Evolutionary conservation across 2,888 invertebrate species (phyloP), one percentile per base, ranked within the genome.

Genomic region (Caenorhabditis wallacei): DNA sequence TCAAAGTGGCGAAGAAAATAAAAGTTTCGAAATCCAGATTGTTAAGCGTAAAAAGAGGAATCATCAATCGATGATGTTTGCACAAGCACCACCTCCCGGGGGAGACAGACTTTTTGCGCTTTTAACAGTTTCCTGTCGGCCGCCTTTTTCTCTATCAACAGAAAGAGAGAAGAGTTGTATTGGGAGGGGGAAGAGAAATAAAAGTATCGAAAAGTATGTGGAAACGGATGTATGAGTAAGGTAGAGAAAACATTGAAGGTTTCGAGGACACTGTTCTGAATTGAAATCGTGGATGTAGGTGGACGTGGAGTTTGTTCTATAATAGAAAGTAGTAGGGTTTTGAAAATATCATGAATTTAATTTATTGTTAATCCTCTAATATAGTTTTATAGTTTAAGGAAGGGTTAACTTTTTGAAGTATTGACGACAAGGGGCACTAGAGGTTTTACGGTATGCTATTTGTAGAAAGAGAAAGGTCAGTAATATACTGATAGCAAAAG

Each of bases 121-220:
- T 76, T 76, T 76, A 76, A 76, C 76, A 76, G 76, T 76, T 76
- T 76, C 76, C n/a, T 48, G 76, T 48, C 76, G 46, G 76, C 61
- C 76, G 66, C 64, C 22, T 64, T 51, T 30, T 30, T 8, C 8
- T 30, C 30, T 30, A 76, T 76, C 75, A 75, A 66, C 40, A 51
- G 43, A 43, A 63, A 16, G 46, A 18, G 37, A 22, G 70, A 61
- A 51, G 20, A 46, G 26, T n/a, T n/a, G n/a, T n/a, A 13, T 5
- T 13, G 59, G 40, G 35, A 13, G 22, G 59, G 40, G 46, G 26
- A 26, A 61, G 30, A 30, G 30, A 30, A 40, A 40, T 2, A 59
- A 24, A n/a, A 22, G 35, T 37, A 16, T 43, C 13, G 11, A 40
- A 11, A 11, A 48, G 46, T 7, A 18, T 2, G 18, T 11, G 22